Evolutionary conservation across 2,888 invertebrate genomes (phyloP).

Genomic region (Lasioglossum oenotherae): DNA sequence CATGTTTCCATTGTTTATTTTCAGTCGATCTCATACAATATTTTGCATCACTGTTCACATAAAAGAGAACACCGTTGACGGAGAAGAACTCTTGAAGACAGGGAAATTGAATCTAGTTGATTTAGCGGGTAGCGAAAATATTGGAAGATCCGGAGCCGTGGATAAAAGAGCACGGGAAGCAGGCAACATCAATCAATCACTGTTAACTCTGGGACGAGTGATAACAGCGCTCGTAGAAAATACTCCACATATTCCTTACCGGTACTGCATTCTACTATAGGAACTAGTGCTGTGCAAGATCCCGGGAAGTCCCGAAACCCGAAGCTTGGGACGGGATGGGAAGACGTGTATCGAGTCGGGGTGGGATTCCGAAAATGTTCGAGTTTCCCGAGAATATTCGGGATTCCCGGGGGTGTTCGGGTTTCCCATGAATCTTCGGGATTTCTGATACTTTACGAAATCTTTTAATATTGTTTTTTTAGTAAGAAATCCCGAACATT

Average conservation of each 20-base stretch:
- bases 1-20: conserved; percentile 51
- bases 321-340: too few relatives aligned
- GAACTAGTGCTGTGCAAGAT: background rate
- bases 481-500: too few relatives aligned
- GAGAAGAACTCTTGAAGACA: conserved; percentile 96
- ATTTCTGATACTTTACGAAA: too few relatives aligned
- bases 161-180: conserved; percentile 97
- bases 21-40: conserved; percentile 97
- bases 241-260: conserved; percentile 97
- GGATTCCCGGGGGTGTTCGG: too few relatives aligned
- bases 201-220: conserved; percentile 97
- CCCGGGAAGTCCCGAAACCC: too few relatives aligned
- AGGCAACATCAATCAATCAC: conserved; percentile 97
- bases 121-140: conserved; percentile 98
- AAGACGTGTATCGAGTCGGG: too few relatives aligned
- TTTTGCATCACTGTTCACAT: conserved; percentile 98
- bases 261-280: conserved; percentile 84
- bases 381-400: too few relatives aligned
- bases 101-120: conserved; percentile 99
- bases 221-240: conserved; percentile 97
- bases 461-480: too few relatives aligned
- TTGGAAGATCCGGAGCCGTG: conserved; percentile 96
- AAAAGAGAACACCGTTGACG: conserved; percentile 94
- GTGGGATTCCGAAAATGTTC: too few relatives aligned
- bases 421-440: too few relatives aligned